Evolutionary conservation across 2,797 vertebrate genomes (phyloP).

Genomic region (Megaceryle alcyon): DNA sequence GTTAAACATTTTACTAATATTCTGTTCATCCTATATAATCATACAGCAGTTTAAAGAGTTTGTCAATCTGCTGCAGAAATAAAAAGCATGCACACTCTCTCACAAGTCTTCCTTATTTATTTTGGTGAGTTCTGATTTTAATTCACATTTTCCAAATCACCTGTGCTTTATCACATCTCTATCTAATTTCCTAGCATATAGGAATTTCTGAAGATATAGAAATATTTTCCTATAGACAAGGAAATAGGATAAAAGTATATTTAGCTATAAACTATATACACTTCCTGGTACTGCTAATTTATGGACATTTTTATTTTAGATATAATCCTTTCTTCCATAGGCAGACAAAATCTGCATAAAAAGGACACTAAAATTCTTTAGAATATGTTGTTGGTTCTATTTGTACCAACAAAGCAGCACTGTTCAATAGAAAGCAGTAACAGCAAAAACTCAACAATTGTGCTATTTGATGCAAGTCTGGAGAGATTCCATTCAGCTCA

Average conservation of each 20-base stretch:
- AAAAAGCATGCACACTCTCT: not conserved
- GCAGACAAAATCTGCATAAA: not conserved
- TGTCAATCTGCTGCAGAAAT: not conserved
- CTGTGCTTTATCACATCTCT: not conserved
- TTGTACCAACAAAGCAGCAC: not conserved
- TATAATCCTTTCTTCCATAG: not conserved
- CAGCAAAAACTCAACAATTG: not conserved
- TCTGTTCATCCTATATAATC: not conserved
- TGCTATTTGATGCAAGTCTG: not conserved
- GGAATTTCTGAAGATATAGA: not conserved
- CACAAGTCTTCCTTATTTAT: not conserved
- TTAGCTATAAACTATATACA: not conserved
- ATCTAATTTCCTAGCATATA: not conserved
- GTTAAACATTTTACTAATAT: not conserved
- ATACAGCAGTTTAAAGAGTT: not conserved
- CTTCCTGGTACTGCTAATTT: not conserved
- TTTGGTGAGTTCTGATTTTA: not conserved
- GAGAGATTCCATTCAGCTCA: not conserved
- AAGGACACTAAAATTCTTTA: not conserved
- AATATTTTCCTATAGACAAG: not conserved
- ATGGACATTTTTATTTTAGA: not conserved
- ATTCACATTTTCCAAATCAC: not conserved
- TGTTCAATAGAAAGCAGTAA: not conserved
- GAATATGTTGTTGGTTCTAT: not conserved
- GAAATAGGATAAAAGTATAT: not conserved